A percentile compares a stretch with the other conserved stretches of the same genome.
These are phyloP conservation scores for Phylloscopus collybita DNA, from an alignment of 2,797 vertebrate genomes.

Conservation along the genomic window DNA sequence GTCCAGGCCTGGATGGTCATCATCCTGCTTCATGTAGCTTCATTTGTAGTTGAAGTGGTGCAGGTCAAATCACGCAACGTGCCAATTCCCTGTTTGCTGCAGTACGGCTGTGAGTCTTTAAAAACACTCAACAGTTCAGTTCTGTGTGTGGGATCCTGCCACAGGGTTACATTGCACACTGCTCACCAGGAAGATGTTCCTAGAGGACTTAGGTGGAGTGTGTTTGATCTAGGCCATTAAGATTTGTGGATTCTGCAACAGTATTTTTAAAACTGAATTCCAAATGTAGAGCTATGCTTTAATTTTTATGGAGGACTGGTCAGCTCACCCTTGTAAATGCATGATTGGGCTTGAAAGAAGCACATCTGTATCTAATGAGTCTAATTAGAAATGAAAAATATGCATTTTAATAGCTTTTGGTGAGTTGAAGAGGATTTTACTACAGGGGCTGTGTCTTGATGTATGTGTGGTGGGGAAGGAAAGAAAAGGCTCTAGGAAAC, in stretches of 20 bases:
- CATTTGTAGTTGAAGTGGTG: not conserved
- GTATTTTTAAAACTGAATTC: not conserved
- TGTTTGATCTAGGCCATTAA: not conserved
- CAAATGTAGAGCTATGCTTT: not conserved
- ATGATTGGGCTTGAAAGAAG: not conserved
- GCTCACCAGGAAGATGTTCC: not conserved
- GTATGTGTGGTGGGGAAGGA: fast-evolving
- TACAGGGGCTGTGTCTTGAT: not conserved
- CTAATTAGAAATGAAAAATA: not conserved
- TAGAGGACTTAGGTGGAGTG: not conserved
- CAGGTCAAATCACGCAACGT: fast-evolving
- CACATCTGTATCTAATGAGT: not conserved
- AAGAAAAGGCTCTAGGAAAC: not conserved
- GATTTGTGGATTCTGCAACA: not conserved
- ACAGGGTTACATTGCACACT: not conserved
- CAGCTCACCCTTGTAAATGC: not conserved
- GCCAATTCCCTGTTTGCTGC: not conserved
- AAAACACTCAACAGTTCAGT: not conserved
- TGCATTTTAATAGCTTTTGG: not conserved
- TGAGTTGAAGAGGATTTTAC: not conserved
- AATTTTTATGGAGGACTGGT: not conserved
- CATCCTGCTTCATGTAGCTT: not conserved
- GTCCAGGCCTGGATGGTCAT: not conserved
- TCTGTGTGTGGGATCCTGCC: not conserved
- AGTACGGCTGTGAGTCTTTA: not conserved